Evolutionary conservation across 2,888 invertebrate species (phyloP), one percentile per base, ranked within the genome.

Genomic region (Aspidiotus destructor): DNA sequence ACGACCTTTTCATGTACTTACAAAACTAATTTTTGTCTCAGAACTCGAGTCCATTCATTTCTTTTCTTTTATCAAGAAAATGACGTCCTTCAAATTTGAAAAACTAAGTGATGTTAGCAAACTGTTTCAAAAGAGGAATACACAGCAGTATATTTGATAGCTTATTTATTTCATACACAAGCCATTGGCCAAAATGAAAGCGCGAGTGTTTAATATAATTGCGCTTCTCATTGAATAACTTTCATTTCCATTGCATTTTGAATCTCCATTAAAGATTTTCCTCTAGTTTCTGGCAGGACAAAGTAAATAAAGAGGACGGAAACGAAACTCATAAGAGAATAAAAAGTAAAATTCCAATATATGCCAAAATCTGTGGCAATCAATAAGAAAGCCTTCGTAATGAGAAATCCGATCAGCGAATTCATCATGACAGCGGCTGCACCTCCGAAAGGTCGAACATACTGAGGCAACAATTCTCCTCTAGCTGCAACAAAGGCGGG

Each of bases 321-420:
- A 13, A n/a, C n/a, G 11, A 48, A 11, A 48, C 48, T 48, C 48
- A 48, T n/a, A 3, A n/a, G 3, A 11, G 48, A 11, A n/a, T 13
- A 48, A 11, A 48, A 48, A n/a, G 48, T 48, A n/a, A 48, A 48
- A 48, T 48, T 48, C 48, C 10, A 11, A n/a, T 48, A 6, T 44
- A 64, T 54, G 41, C 54, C 7, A 15, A 54, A 64, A 64, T 54
- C 48, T n/a, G 10, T n/a, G n/a, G 48, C 48, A 11, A 48, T 6
- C 48, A 48, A 48, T n/a, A 48, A n/a, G 48, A 48, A 48, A 11
- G n/a, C n/a, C 48, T 48, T 48, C 6, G 48, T n/a, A n/a, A n/a
- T 48, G 11, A 48, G 48, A n/a, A 48, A 48, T 11, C 48, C 48
- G n/a, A 48, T n/a, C n/a, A 48, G n/a, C 11, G 48, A 48, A 48